Base-by-base conservation (phyloP, 2,797 vertebrate species). In the Labeo calbasu region DNA sequence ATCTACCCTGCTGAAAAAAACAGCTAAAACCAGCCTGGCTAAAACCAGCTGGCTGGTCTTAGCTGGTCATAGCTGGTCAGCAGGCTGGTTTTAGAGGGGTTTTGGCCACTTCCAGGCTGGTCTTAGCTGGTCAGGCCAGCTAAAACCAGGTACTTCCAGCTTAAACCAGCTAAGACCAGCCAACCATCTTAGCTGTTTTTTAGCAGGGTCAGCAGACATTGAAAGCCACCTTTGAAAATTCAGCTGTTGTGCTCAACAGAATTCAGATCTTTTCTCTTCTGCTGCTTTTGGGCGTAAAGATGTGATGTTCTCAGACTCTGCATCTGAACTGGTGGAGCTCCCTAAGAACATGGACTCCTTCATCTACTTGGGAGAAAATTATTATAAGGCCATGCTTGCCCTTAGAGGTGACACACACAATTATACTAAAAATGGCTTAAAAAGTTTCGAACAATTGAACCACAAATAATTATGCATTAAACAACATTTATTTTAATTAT, bases 301-400 rank as follows among this genome's bases (percentile, higher is more conserved):
- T 59, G 89, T 98, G 88, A 91, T 99, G 85, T 98, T 98, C 91
- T 97, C 96, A 90, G 96, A 98, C 84, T 95, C 95, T 15, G 88
- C 96, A 2, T 0, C 63, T 0, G 79, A 5, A 2, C 89, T 99
- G 77, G 70, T 95, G 55, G 51, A 1, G 46, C 28, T 98, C 4
- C 96, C 98, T 0, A 0, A 89, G 0, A 79, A 77, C 86, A 95
- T 94, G 63, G 96, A 98, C 86, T 81, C 93, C 72, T 95, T 92
- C 88, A 86, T 97, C 63, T 99, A 96, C 87, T 90, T 99, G 32
- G 95, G 96, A 69, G 90, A 93, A 69, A 68, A 94, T 0, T 97
- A 96, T 59, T 92, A 92, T 85, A 89, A 84, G 3, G 90, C 92
- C 32, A 3, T 97, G 79, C 91, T 85, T 66, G 95, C 92, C 55